phyloP scores from a whole-genome alignment of 2,888 invertebrate genomes.

The Cataglyphis rosenhaueri region DNA sequence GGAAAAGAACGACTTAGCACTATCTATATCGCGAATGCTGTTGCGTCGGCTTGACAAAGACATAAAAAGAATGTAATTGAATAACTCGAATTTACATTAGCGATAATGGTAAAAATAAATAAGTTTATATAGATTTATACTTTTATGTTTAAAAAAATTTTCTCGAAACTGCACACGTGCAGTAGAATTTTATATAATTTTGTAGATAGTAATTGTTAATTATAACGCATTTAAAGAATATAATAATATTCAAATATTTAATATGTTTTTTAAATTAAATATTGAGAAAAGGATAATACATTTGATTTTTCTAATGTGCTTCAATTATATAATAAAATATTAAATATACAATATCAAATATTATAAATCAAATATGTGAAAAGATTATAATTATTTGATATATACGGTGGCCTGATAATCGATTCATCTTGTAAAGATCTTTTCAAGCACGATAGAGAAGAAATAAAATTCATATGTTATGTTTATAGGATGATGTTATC shows the following conservation, averaged over 20 bases:
- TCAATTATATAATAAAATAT: not conserved
- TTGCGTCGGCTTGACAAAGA: not conserved
- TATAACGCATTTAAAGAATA: not conserved
- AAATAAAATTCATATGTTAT: constrained; percentile 61
- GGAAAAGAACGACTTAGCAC: constrained; percentile 32
- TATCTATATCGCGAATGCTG: constrained; percentile 24
- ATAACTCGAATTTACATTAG: not conserved
- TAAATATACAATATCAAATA: not conserved
- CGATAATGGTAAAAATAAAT: not conserved
- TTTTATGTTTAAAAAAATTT: not conserved
- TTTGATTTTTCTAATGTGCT: not conserved
- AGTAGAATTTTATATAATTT: not conserved
- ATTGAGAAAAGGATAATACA: not conserved
- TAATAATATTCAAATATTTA: not conserved
- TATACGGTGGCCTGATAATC: not conserved
- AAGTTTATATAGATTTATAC: not conserved
- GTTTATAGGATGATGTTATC: constrained; percentile 47
- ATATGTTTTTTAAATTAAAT: not conserved
- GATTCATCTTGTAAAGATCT: not conserved
- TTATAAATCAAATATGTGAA: not conserved
- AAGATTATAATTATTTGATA: not conserved
- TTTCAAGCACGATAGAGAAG: not conserved
- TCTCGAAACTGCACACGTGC: not conserved
- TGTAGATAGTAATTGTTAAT: not conserved
- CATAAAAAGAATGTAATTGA: not conserved